A percentile compares a stretch with the other conserved stretches of the same genome.
Evolutionary conservation across 2,113 vertebrate species (phyloP).

Genomic region (Mastomys natalensis): DNA sequence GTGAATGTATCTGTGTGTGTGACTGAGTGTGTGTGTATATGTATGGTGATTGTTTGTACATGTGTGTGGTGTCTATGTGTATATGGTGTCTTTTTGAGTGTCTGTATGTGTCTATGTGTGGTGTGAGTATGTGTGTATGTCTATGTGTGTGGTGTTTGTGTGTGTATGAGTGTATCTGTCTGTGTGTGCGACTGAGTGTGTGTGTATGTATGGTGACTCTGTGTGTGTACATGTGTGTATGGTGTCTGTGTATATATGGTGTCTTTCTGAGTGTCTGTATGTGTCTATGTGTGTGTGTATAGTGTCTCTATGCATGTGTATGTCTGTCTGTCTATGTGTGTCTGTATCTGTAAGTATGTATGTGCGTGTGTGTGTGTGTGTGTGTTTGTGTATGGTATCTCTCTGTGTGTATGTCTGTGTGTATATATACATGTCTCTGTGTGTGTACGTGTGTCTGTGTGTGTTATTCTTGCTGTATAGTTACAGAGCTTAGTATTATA

Average conservation of each 20-base stretch:
- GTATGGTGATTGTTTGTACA: background rate
- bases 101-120: background rate
- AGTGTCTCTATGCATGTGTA: too few relatives aligned
- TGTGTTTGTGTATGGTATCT: too few relatives aligned
- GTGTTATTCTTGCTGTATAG: background rate
- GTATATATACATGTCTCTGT: accelerated
- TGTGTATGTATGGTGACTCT: background rate
- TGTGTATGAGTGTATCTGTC: background rate
- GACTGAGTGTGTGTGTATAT: background rate
- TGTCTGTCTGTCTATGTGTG: too few relatives aligned
- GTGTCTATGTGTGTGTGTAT: background rate
- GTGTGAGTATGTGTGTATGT: background rate
- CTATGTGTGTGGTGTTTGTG: background rate
- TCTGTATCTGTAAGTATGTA: too few relatives aligned
- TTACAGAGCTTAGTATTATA: background rate
- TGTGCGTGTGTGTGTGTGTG: background rate
- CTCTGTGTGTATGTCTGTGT: accelerated
- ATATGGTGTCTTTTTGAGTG: too few relatives aligned
- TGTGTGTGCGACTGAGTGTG: too few relatives aligned
- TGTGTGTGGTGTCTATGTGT: background rate
- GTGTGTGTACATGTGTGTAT: background rate
- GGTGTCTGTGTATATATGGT: too few relatives aligned
- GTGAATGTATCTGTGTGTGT: background rate
- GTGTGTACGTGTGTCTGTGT: background rate
- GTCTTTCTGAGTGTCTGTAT: too few relatives aligned